A percentile compares a stretch with the other conserved stretches of the same genome.
phyloP scores from a whole-genome alignment of 2,797 vertebrate genomes.

The Anguilla obscura region DNA sequence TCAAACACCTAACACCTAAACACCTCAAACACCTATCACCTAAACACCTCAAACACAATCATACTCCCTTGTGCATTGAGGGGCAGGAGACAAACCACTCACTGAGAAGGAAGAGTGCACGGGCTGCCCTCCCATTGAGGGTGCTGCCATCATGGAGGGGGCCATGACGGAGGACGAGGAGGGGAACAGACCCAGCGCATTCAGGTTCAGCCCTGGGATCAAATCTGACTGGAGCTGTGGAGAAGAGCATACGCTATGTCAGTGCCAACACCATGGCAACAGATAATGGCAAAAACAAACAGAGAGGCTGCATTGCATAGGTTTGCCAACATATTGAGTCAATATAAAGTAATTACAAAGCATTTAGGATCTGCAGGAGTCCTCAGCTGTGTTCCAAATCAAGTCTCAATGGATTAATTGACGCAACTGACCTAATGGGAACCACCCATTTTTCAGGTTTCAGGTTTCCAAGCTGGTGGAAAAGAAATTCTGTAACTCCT shows the following conservation, averaged over 20 bases:
- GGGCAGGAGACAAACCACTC: conserved; percentile 59
- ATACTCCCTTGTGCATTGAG: not conserved
- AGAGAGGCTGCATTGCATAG: not conserved
- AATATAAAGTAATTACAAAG: not conserved
- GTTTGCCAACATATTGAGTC: not conserved
- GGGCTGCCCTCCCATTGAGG: conserved; percentile 82
- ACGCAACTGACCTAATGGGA: not conserved
- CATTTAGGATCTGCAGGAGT: not conserved
- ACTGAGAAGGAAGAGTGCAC: conserved; percentile 92
- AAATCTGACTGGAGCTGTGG: conserved; percentile 95
- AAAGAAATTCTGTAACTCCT: not conserved
- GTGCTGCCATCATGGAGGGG: conserved; percentile 83
- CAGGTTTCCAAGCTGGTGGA: not conserved
- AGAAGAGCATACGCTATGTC: conserved; percentile 11
- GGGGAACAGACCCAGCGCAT: conserved; percentile 94
- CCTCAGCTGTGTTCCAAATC: not conserved
- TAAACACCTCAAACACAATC: not conserved
- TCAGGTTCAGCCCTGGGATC: conserved; percentile 98
- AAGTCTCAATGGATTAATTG: not conserved
- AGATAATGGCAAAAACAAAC: not conserved
- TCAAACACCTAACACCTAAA: not conserved
- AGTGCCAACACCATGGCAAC: not conserved
- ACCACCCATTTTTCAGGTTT: not conserved
- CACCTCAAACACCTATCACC: not conserved
- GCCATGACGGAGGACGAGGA: conserved; percentile 88